Conservation (phyloP, 2,797 vertebrate genomes). For the Arremon aurantiirostris region DNA sequence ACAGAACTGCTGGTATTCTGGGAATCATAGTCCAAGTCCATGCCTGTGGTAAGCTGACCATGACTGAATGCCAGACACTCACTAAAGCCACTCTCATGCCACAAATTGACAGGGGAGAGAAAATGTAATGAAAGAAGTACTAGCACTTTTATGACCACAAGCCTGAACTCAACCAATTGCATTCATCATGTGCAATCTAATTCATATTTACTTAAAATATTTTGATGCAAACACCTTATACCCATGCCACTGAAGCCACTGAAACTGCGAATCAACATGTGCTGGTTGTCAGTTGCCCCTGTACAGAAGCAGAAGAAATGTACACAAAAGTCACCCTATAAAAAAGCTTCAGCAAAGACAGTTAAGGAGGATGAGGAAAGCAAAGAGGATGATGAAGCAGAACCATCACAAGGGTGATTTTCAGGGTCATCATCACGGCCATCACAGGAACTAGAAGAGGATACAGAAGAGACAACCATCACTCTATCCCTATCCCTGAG, state of each 20-base stretch:
- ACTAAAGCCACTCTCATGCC: background rate
- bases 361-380: background rate
- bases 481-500: background rate
- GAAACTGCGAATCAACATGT: background rate
- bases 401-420: background rate
- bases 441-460: background rate
- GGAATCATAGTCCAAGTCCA: background rate
- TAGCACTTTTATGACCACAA: background rate
- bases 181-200: background rate
- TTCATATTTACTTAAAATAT: background rate
- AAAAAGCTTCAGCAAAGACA: background rate
- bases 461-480: background rate
- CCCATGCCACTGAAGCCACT: background rate
- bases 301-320: background rate
- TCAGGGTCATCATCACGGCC: background rate
- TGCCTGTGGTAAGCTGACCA: background rate
- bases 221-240: background rate
- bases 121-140: background rate
- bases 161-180: background rate
- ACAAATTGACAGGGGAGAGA: background rate
- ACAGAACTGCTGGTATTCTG: background rate
- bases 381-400: background rate
- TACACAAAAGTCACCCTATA: background rate
- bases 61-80: background rate
- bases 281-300: background rate